A percentile compares a stretch with the other conserved stretches of the same genome.
These are phyloP conservation scores for Andrena trimmerana DNA, from an alignment of 2,888 invertebrate genomes.

Conservation along the genomic window DNA sequence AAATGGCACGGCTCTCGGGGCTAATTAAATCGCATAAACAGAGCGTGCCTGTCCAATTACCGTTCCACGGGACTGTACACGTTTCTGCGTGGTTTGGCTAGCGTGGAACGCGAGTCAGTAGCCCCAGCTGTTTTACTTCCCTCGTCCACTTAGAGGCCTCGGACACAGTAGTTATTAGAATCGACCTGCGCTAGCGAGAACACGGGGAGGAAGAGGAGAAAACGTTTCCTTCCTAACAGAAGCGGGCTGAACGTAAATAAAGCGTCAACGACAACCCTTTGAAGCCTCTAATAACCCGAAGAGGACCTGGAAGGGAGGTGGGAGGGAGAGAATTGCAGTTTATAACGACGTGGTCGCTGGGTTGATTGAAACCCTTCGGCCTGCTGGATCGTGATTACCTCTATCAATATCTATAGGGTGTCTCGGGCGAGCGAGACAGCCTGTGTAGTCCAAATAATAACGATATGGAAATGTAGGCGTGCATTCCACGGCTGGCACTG, in stretches of 20 bases:
- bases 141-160: constrained; percentile 11
- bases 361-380: constrained; percentile 56
- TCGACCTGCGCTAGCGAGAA: not conserved
- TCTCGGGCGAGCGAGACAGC: not conserved
- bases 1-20: constrained; percentile 36
- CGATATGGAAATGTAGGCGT: not conserved
- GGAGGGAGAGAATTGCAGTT: constrained; percentile 34
- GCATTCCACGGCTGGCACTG: not conserved
- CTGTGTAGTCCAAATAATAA: not conserved
- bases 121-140: not conserved
- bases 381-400: constrained; percentile 39
- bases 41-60: constrained; percentile 78
- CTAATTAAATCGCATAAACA: constrained; percentile 81
- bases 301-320: constrained; percentile 1
- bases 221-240: constrained; percentile 19
- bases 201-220: not conserved
- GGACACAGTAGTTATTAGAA: not conserved
- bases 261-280: constrained; percentile 27
- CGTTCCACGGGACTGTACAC: constrained; percentile 52
- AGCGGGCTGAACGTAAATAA: constrained; percentile 33
- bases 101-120: constrained; percentile 1
- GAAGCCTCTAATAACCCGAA: constrained; percentile 12
- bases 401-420: constrained; percentile 31
- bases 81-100: constrained; percentile 48
- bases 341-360: constrained; percentile 22